Conservation (phyloP, 1,140 invertebrate genomes). For the Calosoma granatense region DNA sequence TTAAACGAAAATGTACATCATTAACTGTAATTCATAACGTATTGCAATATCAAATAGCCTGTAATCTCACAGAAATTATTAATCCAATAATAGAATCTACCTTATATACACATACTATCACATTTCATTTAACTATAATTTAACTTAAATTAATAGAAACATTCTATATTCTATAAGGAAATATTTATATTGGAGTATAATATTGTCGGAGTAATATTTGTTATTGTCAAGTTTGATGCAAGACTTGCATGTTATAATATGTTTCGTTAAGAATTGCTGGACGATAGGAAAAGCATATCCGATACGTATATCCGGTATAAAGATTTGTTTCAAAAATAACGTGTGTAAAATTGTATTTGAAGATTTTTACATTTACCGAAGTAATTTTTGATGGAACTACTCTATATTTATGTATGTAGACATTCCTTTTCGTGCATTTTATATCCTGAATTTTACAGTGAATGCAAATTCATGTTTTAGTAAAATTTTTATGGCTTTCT, state of each 20-base stretch:
- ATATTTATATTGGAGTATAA: background rate
- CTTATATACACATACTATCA: too few relatives aligned
- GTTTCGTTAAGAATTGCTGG: background rate
- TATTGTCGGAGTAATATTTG: background rate
- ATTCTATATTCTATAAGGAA: too few relatives aligned
- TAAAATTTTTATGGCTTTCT: constrained; percentile 3
- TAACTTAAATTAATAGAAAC: too few relatives aligned
- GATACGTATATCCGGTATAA: background rate
- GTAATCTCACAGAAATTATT: background rate
- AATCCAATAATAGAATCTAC: too few relatives aligned
- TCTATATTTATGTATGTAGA: constrained; percentile 7
- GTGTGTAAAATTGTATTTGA: background rate
- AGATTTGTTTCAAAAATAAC: background rate
- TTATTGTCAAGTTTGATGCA: too few relatives aligned
- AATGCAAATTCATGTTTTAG: constrained; percentile 9
- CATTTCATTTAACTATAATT: too few relatives aligned
- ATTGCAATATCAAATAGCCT: background rate
- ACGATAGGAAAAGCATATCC: background rate
- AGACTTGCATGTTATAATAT: too few relatives aligned
- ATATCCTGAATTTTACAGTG: background rate
- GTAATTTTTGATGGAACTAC: constrained; percentile 5
- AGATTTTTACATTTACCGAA: constrained; percentile 3
- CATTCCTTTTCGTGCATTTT: background rate
- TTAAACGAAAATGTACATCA: background rate
- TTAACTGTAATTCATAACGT: background rate